A percentile compares a stretch with the other conserved stretches of the same genome.
Conservation (phyloP, 2,113 vertebrate genomes). For the Bucco capensis region DNA sequence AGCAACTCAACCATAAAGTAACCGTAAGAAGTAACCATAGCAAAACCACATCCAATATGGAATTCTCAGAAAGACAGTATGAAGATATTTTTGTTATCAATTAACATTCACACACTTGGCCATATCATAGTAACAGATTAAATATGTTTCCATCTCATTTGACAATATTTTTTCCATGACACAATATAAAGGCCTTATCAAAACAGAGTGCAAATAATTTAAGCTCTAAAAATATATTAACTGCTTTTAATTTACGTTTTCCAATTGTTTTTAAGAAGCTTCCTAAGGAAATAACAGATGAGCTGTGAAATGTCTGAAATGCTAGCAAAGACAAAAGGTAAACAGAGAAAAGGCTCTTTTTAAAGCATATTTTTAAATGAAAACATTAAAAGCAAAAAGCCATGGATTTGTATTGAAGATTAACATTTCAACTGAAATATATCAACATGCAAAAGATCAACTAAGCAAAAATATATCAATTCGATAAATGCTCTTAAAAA, state of each 20-base stretch:
- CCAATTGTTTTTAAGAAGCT: neutral
- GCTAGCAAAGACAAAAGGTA: neutral
- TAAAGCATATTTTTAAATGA: constrained; percentile 19
- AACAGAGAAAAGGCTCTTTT: neutral
- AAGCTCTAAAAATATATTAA: neutral
- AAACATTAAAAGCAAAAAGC: constrained; percentile 22
- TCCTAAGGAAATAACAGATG: neutral
- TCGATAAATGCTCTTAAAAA: neutral
- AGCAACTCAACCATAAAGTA: neutral
- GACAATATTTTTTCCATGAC: neutral
- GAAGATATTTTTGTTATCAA: neutral
- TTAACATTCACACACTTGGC: neutral
- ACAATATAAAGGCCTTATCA: neutral
- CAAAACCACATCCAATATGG: neutral
- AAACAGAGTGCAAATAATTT: neutral
- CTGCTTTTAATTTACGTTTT: neutral
- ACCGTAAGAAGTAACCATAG: neutral
- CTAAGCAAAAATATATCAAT: neutral
- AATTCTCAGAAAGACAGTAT: neutral
- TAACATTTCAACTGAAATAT: constrained; percentile 22
- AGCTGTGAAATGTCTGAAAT: neutral
- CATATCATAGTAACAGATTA: neutral
- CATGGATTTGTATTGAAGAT: neutral
- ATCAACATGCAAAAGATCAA: constrained; percentile 58
- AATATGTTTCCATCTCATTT: neutral